These are phyloP conservation scores for Stomatorhinus ivindoensis DNA, from an alignment of 2,113 vertebrate genomes.

Conservation along the genomic window DNA sequence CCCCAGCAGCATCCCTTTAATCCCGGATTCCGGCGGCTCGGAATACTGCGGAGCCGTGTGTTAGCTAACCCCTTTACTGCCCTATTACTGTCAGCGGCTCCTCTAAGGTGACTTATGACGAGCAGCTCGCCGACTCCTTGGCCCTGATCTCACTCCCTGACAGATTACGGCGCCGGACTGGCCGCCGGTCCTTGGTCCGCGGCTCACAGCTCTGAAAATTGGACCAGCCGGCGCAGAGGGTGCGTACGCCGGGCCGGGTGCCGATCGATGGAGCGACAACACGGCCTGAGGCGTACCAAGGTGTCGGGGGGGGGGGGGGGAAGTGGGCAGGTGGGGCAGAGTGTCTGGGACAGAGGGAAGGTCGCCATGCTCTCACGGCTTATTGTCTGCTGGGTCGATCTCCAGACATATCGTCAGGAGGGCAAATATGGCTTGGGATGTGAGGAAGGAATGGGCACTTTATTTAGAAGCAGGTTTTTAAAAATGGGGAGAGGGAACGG, in stretches of 20 bases:
- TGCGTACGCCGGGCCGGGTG: slow-evolving; percentile 39
- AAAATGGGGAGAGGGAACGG: background rate
- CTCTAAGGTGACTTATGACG: slow-evolving; percentile 59
- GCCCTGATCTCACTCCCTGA: slow-evolving; percentile 52
- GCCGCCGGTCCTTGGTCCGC: slow-evolving; percentile 49
- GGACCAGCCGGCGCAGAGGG: slow-evolving; percentile 51
- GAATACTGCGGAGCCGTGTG: background rate
- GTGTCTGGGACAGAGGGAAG: slow-evolving; percentile 17
- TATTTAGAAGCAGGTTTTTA: background rate
- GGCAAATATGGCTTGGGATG: background rate
- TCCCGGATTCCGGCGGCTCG: background rate
- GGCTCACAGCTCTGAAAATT: slow-evolving; percentile 62
- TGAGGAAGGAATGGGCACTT: background rate
- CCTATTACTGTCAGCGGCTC: slow-evolving; percentile 23
- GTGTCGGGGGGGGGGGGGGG: slow-evolving; percentile 5
- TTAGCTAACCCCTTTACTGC: background rate
- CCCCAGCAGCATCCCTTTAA: background rate
- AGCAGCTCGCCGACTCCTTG: slow-evolving; percentile 35
- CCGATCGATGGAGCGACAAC: slow-evolving; percentile 58
- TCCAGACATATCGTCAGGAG: background rate
- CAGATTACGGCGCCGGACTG: slow-evolving; percentile 58
- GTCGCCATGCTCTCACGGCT: slow-evolving; percentile 28
- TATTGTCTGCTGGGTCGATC: background rate
- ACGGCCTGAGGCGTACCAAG: slow-evolving; percentile 46
- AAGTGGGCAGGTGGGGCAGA: background rate